A percentile compares a stretch with the other conserved stretches of the same genome.
These are phyloP conservation scores for Botia kubotai DNA, from an alignment of 2,797 vertebrate species.

Conservation along the genomic window DNA sequence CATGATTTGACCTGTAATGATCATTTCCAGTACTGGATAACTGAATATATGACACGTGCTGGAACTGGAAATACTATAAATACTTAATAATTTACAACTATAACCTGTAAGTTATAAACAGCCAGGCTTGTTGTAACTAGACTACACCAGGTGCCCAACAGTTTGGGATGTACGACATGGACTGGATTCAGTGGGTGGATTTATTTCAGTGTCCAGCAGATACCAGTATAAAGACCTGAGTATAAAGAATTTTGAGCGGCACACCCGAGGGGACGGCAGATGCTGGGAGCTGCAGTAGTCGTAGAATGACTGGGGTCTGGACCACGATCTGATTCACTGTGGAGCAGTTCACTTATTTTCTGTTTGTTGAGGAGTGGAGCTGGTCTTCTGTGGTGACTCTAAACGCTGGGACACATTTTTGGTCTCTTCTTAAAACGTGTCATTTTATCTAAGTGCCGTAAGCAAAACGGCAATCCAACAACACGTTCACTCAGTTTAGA, in stretches of 20 bases:
- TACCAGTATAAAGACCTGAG: constrained; percentile 13
- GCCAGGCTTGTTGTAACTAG: not conserved
- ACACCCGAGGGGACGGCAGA: constrained; percentile 20
- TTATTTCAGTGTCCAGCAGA: not conserved
- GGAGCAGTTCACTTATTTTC: not conserved
- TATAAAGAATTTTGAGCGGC: constrained; percentile 17
- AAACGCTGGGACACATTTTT: constrained; percentile 4
- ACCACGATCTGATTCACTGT: constrained; percentile 10
- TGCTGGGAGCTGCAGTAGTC: constrained; percentile 14
- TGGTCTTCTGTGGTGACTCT: not conserved
- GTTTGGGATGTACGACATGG: not conserved
- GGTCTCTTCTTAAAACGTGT: not conserved
- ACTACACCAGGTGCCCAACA: not conserved
- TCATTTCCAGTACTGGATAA: not conserved
- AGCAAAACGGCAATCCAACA: not conserved
- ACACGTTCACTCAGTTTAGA: not conserved
- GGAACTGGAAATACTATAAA: not conserved
- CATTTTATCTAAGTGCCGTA: not conserved
- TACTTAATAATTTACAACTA: not conserved
- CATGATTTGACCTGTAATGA: not conserved
- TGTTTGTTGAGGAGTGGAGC: constrained; percentile 7
- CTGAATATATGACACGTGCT: not conserved
- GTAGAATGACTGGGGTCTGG: constrained; percentile 19
- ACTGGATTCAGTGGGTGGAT: not conserved
- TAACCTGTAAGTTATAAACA: not conserved